These are phyloP conservation scores for Ridgeia piscesae DNA, from an alignment of 1,140 invertebrate species.

Conservation along the genomic window DNA sequence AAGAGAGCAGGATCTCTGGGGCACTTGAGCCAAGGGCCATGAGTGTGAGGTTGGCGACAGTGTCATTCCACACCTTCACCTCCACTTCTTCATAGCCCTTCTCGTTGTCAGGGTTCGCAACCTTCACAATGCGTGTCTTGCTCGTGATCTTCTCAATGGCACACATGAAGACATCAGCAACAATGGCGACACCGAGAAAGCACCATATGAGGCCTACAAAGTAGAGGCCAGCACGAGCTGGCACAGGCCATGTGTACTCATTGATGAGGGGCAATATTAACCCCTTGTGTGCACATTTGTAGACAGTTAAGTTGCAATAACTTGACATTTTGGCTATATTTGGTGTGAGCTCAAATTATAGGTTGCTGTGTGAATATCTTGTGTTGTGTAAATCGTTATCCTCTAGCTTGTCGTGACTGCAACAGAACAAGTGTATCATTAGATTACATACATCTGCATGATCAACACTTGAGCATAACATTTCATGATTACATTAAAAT, in stretches of 20 bases:
- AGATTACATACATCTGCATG: not conserved
- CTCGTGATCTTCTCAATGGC: constrained; percentile 70
- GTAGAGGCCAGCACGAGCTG: constrained; percentile 61
- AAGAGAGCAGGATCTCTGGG: constrained; percentile 68
- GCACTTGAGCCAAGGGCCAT: constrained; percentile 71
- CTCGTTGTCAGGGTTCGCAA: constrained; percentile 41
- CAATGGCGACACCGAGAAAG: constrained; percentile 64
- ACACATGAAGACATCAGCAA: constrained; percentile 67
- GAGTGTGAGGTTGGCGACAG: constrained; percentile 70
- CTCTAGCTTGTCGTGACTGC: not conserved
- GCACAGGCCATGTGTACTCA: constrained; percentile 62
- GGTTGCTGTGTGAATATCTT: not conserved
- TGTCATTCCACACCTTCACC: constrained; percentile 66
- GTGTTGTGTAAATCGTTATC: not conserved
- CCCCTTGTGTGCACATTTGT: constrained; percentile 59
- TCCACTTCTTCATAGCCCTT: constrained; percentile 40
- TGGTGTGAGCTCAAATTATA: not conserved
- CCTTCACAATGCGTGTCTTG: constrained; percentile 63
- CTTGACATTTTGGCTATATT: not conserved
- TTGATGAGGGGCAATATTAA: constrained; percentile 64
- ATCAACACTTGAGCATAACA: not conserved
- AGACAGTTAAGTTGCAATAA: constrained; percentile 30
- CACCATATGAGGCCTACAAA: constrained; percentile 63
- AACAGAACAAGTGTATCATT: not conserved
- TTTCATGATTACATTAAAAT: not conserved